A percentile compares a stretch with the other conserved stretches of the same genome.
These are phyloP conservation scores for Horisme vitalbata DNA, from an alignment of 2,888 invertebrate species.

Conservation along the genomic window DNA sequence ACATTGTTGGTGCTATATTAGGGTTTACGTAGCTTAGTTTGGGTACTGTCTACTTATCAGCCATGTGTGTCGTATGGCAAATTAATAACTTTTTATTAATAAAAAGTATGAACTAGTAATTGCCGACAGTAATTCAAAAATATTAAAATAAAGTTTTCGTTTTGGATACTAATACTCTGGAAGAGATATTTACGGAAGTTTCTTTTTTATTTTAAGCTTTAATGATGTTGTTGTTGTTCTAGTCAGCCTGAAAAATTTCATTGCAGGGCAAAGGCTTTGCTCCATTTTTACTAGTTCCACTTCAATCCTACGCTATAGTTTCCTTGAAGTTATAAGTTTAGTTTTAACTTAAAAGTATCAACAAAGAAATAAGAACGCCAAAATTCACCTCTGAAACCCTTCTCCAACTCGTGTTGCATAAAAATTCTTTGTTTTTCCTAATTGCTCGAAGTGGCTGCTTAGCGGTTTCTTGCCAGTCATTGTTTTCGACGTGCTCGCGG, in stretches of 20 bases:
- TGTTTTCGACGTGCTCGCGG: slow-evolving; percentile 71
- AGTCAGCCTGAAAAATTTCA: no score
- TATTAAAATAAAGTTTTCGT: no score
- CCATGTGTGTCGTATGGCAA: background rate
- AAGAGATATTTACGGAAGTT: no score
- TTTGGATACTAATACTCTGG: no score
- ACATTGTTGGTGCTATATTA: slow-evolving; percentile 11
- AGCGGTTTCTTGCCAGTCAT: slow-evolving; percentile 73
- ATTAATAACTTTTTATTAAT: background rate
- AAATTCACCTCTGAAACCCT: slow-evolving; percentile 20
- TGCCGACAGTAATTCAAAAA: no score
- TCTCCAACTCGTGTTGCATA: slow-evolving; percentile 53
- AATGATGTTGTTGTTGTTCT: no score
- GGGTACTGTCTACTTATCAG: background rate
- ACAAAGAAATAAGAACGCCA: no score
- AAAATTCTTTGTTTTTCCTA: slow-evolving; percentile 81
- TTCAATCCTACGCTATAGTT: no score
- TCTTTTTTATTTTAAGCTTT: no score
- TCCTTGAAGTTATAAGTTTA: no score
- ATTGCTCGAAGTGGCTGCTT: slow-evolving; percentile 79
- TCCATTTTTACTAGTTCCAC: no score
- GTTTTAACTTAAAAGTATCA: background rate
- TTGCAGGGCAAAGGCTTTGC: no score
- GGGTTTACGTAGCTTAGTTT: slow-evolving; percentile 3
- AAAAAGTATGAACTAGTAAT: background rate